These are phyloP conservation scores for Xiphophorus birchmanni DNA, from an alignment of 2,797 vertebrate genomes.

Conservation along the genomic window DNA sequence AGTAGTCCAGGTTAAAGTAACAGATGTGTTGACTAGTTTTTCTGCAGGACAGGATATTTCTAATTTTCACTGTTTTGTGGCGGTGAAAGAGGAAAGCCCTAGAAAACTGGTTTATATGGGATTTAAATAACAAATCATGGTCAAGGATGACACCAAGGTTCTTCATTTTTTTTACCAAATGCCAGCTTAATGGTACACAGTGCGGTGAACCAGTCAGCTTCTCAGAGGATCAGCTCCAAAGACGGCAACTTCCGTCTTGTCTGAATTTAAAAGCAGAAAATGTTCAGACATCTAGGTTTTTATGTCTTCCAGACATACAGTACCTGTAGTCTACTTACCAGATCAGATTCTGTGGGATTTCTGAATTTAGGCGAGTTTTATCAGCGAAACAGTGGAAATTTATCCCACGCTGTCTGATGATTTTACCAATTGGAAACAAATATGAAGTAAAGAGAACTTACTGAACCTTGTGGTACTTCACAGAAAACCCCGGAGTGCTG, in stretches of 20 bases:
- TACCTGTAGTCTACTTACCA: background rate
- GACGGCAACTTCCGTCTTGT: background rate
- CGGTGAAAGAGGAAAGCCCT: background rate
- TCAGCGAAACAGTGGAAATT: background rate
- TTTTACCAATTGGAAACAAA: background rate
- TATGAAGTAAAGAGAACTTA: background rate
- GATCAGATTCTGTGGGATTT: background rate
- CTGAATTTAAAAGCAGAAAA: background rate
- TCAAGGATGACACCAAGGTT: background rate
- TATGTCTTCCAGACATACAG: background rate
- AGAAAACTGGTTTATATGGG: background rate
- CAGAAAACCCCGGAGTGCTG: background rate
- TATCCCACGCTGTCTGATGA: background rate
- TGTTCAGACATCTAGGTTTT: background rate
- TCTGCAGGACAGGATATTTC: no score
- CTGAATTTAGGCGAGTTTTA: background rate
- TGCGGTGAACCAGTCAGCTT: background rate
- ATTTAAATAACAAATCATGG: background rate
- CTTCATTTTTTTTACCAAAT: background rate
- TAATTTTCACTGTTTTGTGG: no score
- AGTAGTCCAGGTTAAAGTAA: no score
- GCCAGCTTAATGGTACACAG: background rate
- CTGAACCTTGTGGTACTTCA: background rate
- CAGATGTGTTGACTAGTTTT: no score
- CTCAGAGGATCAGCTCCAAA: background rate